Evolutionary conservation across 2,113 vertebrate species (phyloP).

Genomic region (Mobula birostris): DNA sequence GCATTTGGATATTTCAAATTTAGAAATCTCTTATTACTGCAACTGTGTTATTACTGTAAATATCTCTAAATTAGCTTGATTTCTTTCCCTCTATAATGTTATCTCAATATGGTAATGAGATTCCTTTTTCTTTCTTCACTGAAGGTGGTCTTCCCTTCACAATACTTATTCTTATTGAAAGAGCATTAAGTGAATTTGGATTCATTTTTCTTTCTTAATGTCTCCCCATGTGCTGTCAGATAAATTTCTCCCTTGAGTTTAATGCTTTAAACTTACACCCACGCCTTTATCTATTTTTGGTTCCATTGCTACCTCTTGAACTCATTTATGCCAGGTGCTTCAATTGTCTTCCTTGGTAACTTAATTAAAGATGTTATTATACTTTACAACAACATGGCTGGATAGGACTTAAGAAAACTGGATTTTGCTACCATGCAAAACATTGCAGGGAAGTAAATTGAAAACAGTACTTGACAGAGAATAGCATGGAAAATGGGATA

Average conservation of each 20-base stretch:
- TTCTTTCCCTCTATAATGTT: background rate
- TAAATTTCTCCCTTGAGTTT: conserved; percentile 2
- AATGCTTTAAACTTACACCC: background rate
- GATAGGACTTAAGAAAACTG: too few species aligned
- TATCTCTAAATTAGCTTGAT: background rate
- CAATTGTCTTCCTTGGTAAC: background rate
- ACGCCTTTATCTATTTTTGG: background rate
- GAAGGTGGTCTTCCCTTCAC: background rate
- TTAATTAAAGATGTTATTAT: background rate
- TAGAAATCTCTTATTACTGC: background rate
- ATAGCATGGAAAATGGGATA: too few species aligned
- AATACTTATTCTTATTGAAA: background rate
- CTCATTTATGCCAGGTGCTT: background rate
- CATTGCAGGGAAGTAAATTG: too few species aligned
- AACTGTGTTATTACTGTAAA: background rate
- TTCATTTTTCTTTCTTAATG: background rate
- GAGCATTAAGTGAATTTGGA: background rate
- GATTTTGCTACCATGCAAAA: too few species aligned
- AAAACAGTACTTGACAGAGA: too few species aligned
- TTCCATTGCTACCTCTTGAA: background rate
- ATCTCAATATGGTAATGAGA: background rate
- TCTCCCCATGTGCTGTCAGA: conserved; percentile 22
- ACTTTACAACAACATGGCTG: background rate
- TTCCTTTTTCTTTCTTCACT: background rate
- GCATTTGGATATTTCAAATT: background rate